phyloP scores from a whole-genome alignment of 2,797 vertebrate species.

The Rhinatrema bivittatum region DNA sequence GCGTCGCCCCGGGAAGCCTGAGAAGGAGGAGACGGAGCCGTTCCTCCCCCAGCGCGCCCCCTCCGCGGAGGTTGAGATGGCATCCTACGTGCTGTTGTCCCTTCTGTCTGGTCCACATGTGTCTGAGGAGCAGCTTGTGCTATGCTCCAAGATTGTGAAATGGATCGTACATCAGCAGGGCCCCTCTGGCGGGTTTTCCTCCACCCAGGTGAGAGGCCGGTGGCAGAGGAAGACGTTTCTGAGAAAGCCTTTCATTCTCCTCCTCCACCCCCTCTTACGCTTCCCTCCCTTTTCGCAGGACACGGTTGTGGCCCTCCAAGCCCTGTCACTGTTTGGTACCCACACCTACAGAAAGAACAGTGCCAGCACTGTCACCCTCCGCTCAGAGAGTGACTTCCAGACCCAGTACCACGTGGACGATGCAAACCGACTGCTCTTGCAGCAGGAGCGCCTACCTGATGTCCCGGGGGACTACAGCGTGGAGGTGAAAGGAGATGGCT shows the following conservation, averaged over 20 bases:
- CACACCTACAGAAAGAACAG: conserved; percentile 57
- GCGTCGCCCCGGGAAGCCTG: conserved; percentile 21
- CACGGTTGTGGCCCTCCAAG: conserved; percentile 80
- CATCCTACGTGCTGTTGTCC: conserved; percentile 67
- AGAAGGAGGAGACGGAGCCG: background rate
- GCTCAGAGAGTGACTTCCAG: conserved; percentile 43
- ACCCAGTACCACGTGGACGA: conserved; percentile 52
- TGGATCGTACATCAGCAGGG: conserved; percentile 74
- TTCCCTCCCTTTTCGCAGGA: conserved; percentile 50
- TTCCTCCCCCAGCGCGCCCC: background rate
- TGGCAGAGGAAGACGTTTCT: too few species aligned
- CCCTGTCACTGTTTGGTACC: conserved; percentile 66
- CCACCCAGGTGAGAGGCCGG: conserved; percentile 82
- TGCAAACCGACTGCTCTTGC: conserved; percentile 68
- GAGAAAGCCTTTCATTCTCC: background rate
- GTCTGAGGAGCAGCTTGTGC: conserved; percentile 43
- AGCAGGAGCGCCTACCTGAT: conserved; percentile 51
- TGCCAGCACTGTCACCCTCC: conserved; percentile 48
- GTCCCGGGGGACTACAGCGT: conserved; percentile 54
- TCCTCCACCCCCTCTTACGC: background rate
- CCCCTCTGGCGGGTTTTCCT: conserved; percentile 71
- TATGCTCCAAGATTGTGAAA: conserved; percentile 47
- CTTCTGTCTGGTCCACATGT: conserved; percentile 55
- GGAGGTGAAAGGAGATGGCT: conserved; percentile 56
- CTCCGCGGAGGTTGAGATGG: conserved; percentile 75